Evolutionary conservation across 2,888 invertebrate species (phyloP), one percentile per base, ranked within the genome.

Genomic region (Chydorus sphaericus): DNA sequence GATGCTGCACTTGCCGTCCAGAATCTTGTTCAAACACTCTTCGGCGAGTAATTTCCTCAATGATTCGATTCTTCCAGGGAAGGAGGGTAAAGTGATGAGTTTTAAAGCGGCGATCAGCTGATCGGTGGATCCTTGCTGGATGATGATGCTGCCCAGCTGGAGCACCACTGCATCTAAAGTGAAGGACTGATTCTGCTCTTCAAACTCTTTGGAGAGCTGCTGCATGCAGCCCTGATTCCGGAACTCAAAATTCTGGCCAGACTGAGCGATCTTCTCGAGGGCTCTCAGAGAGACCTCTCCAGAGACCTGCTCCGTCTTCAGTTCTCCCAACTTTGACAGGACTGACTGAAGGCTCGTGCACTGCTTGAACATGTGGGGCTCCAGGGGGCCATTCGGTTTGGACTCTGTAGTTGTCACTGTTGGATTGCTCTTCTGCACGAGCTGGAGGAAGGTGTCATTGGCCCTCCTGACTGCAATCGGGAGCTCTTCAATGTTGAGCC

Each of bases 401-500:
- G 50, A 20, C 36, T 11, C 10, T 4, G 10, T 8, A 14, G 37
- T 31, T 31, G 33, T 30, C 11, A 31, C 33, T 28, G 5, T 11
- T 5, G 44, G 18, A 18, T n/a, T 10, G 16, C n/a, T 50, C 14
- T 38, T 33, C 37, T 30, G 14, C 14, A 48, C 16, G 18, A 28
- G 28, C 30, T 49, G 48, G 28, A 44, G 18, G 49, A 57, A 16
- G 30, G 29, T 33, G 14, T 58, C 56, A 20, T 56, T 59, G 14
- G 65, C 71, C 55, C 67, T 76, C 56, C 76, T 73, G 28, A 83
- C 75, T 54, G 82, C 74, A 14, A 81, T 70, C 2, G 82, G 82
- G 50, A 83, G 71, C 66, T 83, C 83, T 62, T 79, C 77, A 23
- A 83, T 80, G 55, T 75, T 74, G n/a, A 73, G 69, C 4, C 81